Evolutionary conservation across 2,888 invertebrate genomes (phyloP), one percentile per base, ranked within the genome.

Genomic region (Phorcus lineatus): DNA sequence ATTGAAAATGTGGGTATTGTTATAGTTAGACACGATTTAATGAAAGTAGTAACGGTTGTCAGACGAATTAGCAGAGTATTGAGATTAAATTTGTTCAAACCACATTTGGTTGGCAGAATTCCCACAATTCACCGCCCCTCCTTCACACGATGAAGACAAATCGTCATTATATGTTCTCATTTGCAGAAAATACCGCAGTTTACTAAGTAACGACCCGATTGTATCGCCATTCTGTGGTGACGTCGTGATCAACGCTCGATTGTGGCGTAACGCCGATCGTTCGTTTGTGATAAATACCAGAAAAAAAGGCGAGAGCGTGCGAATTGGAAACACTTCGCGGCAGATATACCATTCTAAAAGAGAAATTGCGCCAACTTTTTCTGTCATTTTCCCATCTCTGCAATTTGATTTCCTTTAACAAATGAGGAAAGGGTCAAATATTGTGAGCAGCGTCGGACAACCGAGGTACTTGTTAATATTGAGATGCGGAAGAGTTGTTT

Each of bases 61-160:
- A 62, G 62, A 19, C 19, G 36, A 70, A 70, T 70, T 70, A 70
- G 70, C 36, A 11, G 36, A 70, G 36, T 31, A 70, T 70, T 31
- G 31, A 70, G 70, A 70, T 70, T 70, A 70, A 70, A 70, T 70
- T 70, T 70, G 70, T 40, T 40, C 70, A 70, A 70, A 70, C 36
- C 70, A 70, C 70, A 70, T 36, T 40, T 36, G 19, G 70, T 31
- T 70, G 36, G 70, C 70, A 36, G 36, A 36, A 70, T n/a, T 19
- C 28, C 70, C 70, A 70, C 70, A 70, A 36, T 36, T 19, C 28
- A 70, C 31, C 70, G 70, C 28, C 31, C 36, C 70, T 70, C 70
- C 70, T 70, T n/a, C 70, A 70, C 19, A n/a, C 40, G 36, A 70
- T 70, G 16, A 36, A 70, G 70, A 70, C 28, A 36, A 70, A 70